These are phyloP conservation scores for Machaerirhynchus nigripectus DNA, from an alignment of 2,113 vertebrate genomes.

Conservation along the genomic window DNA sequence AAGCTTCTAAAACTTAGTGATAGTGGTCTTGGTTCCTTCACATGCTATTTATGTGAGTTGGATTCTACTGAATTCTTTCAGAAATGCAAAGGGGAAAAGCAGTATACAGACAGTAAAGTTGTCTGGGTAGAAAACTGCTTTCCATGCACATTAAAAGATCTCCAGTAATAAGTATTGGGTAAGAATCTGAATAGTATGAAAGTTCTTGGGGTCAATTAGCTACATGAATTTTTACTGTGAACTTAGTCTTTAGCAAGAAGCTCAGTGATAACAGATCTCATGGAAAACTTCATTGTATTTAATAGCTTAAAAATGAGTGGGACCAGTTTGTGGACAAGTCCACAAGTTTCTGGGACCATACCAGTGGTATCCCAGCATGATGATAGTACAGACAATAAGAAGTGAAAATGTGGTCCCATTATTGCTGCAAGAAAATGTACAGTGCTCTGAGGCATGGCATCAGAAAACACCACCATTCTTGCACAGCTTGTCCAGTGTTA, in stretches of 20 bases:
- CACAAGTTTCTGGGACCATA: neutral
- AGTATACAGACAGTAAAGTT: neutral
- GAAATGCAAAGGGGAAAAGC: neutral
- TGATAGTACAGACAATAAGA: neutral
- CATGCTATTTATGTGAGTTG: neutral
- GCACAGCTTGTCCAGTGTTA: neutral
- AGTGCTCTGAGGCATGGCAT: neutral
- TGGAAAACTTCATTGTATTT: neutral
- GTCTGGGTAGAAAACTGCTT: neutral
- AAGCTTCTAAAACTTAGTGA: neutral
- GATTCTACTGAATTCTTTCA: neutral
- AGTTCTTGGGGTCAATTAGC: neutral
- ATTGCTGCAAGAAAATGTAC: neutral
- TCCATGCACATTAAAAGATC: accelerated
- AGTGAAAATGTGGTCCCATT: neutral
- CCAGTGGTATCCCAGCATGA: neutral
- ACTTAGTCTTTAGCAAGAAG: neutral
- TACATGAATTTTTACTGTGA: neutral
- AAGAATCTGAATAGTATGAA: neutral
- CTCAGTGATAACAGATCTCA: neutral
- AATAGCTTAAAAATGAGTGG: neutral
- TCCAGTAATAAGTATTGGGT: neutral
- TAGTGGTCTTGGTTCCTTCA: neutral
- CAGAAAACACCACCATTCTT: neutral
- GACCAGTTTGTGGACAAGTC: neutral